Evolutionary conservation across 2,888 invertebrate genomes (phyloP).

Genomic region (Nomada fabriciana): DNA sequence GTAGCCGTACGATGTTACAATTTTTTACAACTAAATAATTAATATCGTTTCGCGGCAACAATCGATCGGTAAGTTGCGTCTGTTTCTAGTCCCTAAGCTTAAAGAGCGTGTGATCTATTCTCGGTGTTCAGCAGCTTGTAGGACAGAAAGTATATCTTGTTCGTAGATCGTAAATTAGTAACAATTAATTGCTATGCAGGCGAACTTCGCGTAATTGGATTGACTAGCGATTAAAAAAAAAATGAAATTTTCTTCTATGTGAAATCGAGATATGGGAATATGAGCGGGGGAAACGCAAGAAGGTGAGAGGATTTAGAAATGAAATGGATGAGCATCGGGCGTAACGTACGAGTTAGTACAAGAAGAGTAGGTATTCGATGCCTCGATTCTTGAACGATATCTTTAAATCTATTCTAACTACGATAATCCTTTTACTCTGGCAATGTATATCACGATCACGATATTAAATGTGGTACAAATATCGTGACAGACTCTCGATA

Average conservation of each 20-base stretch:
- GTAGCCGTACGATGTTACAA: conserved; percentile 31
- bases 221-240: conserved; percentile 28
- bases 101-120: conserved; percentile 24
- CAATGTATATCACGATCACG: conserved; percentile 8
- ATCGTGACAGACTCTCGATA: conserved; percentile 2
- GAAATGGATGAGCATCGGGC: conserved; percentile 8
- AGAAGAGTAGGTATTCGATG: conserved; percentile 1
- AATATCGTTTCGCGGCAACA: conserved; percentile 44
- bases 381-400: conserved; percentile 37
- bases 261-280: neutral
- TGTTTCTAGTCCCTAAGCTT: conserved; percentile 40
- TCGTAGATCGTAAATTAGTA: conserved; percentile 3
- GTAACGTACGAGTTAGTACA: conserved; percentile 2
- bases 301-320: neutral
- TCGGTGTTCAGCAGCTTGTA: conserved; percentile 33
- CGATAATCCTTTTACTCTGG: neutral
- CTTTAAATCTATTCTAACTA: conserved; percentile 7
- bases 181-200: conserved; percentile 7
- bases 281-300: conserved; percentile 4
- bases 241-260: neutral
- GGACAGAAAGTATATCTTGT: conserved; percentile 11
- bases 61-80: conserved; percentile 39
- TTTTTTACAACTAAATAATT: conserved; percentile 43
- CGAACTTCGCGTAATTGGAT: conserved; percentile 8
- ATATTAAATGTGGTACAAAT: conserved; percentile 25